A percentile compares a stretch with the other conserved stretches of the same genome.
These are phyloP conservation scores for Sinohyriopsis cumingii DNA, from an alignment of 2,888 invertebrate genomes.

Conservation along the genomic window DNA sequence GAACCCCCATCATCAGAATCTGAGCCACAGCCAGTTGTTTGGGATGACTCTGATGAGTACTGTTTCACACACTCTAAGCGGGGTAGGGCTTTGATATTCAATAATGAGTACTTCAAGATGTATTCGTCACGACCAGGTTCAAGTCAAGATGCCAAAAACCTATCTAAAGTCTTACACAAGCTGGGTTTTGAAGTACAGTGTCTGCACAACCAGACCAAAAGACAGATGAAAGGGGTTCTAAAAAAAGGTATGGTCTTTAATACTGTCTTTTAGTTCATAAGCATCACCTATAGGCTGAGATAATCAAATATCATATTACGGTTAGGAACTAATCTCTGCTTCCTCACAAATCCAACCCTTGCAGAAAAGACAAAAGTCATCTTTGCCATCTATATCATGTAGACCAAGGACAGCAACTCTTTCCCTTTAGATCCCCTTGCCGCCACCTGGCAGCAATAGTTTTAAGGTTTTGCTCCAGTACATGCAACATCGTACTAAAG, in stretches of 20 bases:
- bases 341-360: no score
- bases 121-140: conserved; percentile 79
- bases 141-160: conserved; percentile 85
- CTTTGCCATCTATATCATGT: no score
- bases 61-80: conserved; percentile 86
- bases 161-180: conserved; percentile 76
- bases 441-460: no score
- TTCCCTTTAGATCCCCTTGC: no score
- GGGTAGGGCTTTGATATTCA: conserved; percentile 90
- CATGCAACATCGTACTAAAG: no score
- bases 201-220: conserved; percentile 77
- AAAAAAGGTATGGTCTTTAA: conserved; percentile 75
- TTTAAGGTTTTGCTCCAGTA: no score
- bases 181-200: conserved; percentile 81
- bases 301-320: no score
- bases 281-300: no score
- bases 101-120: conserved; percentile 85
- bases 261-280: background rate
- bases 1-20: background rate
- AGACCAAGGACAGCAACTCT: no score
- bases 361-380: no score
- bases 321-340: no score
- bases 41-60: conserved; percentile 76
- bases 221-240: conserved; percentile 80
- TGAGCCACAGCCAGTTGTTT: background rate